phyloP scores from a whole-genome alignment of 2,797 vertebrate species.

The Menidia menidia region DNA sequence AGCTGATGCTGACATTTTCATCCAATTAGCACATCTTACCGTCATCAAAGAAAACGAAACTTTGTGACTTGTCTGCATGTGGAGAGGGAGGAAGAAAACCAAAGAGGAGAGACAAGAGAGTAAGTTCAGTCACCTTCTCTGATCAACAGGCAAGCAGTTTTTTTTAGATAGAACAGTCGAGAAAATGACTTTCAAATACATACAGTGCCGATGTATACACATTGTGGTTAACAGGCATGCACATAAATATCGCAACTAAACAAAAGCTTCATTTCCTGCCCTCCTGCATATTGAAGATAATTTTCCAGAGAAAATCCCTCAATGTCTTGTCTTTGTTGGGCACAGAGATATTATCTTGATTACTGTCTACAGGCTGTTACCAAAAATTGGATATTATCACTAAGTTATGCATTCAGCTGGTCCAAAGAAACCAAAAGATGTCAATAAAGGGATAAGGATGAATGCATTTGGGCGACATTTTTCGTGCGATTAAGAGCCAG shows the following conservation, averaged over 20 bases:
- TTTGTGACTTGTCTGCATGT: constrained; percentile 84
- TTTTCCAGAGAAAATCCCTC: constrained; percentile 77
- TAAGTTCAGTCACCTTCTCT: constrained; percentile 61
- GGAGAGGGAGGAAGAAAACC: constrained; percentile 56
- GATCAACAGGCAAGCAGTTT: constrained; percentile 39
- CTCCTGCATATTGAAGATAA: constrained; percentile 78
- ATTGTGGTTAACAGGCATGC: constrained; percentile 44
- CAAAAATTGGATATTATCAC: constrained; percentile 77
- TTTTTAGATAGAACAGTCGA: constrained; percentile 15
- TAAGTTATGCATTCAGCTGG: constrained; percentile 28
- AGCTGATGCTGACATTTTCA: constrained; percentile 72
- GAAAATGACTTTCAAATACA: constrained; percentile 11
- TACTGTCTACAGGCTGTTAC: constrained; percentile 69
- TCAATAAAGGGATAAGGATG: constrained; percentile 52
- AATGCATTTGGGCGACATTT: constrained; percentile 25
- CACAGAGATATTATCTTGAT: constrained; percentile 69
- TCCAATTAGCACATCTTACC: constrained; percentile 84
- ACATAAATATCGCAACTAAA: constrained; percentile 62
- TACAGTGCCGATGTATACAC: constrained; percentile 15
- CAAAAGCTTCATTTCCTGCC: constrained; percentile 79
- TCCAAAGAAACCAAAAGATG: constrained; percentile 40
- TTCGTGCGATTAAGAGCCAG: constrained; percentile 33
- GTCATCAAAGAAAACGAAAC: constrained; percentile 88
- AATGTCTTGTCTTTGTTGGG: constrained; percentile 68
- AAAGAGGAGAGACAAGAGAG: constrained; percentile 51